Percentiles rank a stretch among this genome's conserved stretches.
Conservation (phyloP, 2,888 invertebrate genomes). For the Mylabris sibirica region DNA sequence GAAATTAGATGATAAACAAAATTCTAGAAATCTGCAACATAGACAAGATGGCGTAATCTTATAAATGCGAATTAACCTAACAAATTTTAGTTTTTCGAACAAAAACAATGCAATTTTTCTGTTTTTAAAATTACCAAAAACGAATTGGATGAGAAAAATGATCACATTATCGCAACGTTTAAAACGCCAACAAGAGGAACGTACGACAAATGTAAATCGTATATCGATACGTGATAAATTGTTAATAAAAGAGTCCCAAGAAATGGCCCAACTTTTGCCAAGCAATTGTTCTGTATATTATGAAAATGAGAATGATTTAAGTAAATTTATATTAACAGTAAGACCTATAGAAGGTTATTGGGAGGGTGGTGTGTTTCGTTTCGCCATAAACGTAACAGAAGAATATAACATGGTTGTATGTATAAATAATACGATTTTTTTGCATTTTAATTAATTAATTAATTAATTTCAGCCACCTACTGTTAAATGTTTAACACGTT, state of each 20-base stretch:
- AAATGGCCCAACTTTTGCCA: constrained; percentile 87
- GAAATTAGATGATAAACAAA: too few species aligned
- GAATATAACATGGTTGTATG: constrained; percentile 96
- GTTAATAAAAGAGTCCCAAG: constrained; percentile 81
- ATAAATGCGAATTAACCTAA: background rate
- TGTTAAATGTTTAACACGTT: constrained; percentile 88
- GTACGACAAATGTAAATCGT: constrained; percentile 61
- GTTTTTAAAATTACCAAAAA: constrained; percentile 14
- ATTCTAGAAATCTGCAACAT: background rate
- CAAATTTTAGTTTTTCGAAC: constrained; percentile 1
- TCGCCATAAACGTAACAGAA: constrained; percentile 86
- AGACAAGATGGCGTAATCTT: background rate
- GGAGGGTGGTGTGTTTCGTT: constrained; percentile 86
- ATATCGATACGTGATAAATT: constrained; percentile 82
- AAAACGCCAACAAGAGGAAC: constrained; percentile 68
- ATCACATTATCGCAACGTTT: constrained; percentile 77
- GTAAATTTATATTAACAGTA: constrained; percentile 80
- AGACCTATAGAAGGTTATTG: constrained; percentile 87
- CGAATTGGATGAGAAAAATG: constrained; percentile 61
- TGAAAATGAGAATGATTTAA: constrained; percentile 82
- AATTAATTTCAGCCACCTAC: constrained; percentile 80
- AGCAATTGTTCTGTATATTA: constrained; percentile 80
- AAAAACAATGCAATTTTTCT: constrained; percentile 27
- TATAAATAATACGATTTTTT: constrained; percentile 43
- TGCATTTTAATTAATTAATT: constrained; percentile 2